Evolutionary conservation across 2,113 vertebrate species (phyloP), one percentile per base, ranked within the genome.

Genomic region (Tringa solitaria): DNA sequence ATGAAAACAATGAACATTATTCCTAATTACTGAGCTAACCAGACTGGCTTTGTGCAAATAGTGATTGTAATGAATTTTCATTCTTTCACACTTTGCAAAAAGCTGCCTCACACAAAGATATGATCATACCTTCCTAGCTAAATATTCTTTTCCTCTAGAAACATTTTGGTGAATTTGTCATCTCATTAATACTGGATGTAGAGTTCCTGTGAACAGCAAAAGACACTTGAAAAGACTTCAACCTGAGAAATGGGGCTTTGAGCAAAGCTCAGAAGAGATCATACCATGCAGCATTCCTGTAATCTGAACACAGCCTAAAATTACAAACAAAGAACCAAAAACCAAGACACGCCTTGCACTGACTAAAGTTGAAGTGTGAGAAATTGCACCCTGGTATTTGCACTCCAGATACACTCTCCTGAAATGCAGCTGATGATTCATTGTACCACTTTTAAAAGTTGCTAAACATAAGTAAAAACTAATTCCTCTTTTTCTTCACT

Each of bases 381-480:
- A 41, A 84, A 30, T 96, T 91, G 63, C 80, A 84, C 43, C 63
- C 48, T 85, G 46, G 39, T 88, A 53, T 95, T 92, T 93, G 65
- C 72, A 91, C 69, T 96, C 80, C 45, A 74, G n/a, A 67, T 92
- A 79, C 57, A 15, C 28, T 57, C 35, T 95, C 72, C 81, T 93
- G 79, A 95, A 88, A 76, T 91, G 63, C 41, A 76, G 46, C 23
- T 79, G 67, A 94, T 97, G 89, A 97, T 88, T 97, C 95, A 94
- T n/a, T 84, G 46, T 75, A 93, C 48, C 67, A 77, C 72, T 87
- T 65, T 56, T 93, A 84, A 81, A 89, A 96, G 75, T 14, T 82
- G 68, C 92, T 97, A 97, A 97, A 97, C 95, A 78, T 88, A 96
- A 84, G 43, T 60, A 84, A 56, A 86, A 83, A 46, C 39, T 50